Percentiles rank a stretch among this genome's conserved stretches.
These are phyloP conservation scores for Pollenia griseotomentosa DNA, from an alignment of 2,888 invertebrate species.

Conservation along the genomic window DNA sequence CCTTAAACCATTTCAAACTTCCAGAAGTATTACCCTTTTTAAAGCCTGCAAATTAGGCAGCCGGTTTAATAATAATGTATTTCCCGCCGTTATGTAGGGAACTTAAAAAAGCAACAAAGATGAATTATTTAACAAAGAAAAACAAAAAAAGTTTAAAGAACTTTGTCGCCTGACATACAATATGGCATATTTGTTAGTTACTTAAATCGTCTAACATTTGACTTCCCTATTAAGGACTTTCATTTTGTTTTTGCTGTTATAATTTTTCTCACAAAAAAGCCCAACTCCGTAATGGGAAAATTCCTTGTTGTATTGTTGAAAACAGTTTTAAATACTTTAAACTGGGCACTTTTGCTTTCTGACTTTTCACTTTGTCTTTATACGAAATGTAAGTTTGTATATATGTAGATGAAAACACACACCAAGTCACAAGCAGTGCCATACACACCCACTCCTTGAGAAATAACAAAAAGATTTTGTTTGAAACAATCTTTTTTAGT, in stretches of 20 bases:
- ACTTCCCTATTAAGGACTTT: constrained; percentile 62
- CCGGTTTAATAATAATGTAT: constrained; percentile 1
- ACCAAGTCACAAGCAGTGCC: not conserved
- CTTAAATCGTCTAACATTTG: constrained; percentile 68
- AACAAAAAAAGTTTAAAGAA: constrained; percentile 67
- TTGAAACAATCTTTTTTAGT: constrained; percentile 51
- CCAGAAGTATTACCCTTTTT: too few species aligned
- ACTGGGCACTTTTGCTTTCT: constrained; percentile 78
- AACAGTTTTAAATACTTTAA: constrained; percentile 81
- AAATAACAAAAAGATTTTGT: constrained; percentile 60
- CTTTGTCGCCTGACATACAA: constrained; percentile 70
- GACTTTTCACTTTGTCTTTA: constrained; percentile 73
- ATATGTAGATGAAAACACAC: not conserved
- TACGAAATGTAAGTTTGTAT: constrained; percentile 8
- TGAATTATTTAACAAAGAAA: not conserved
- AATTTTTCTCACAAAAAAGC: constrained; percentile 9
- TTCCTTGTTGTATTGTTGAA: constrained; percentile 71
- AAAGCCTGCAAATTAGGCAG: constrained; percentile 12
- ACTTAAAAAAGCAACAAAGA: not conserved
- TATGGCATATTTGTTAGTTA: constrained; percentile 67
- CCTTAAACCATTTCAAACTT: too few species aligned
- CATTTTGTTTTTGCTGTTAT: constrained; percentile 81
- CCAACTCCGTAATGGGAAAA: constrained; percentile 48
- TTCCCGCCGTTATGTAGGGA: constrained; percentile 12
- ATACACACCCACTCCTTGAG: constrained; percentile 58